Percentiles rank a stretch among this genome's conserved stretches.
Evolutionary conservation across 2,113 vertebrate genomes (phyloP).

Genomic region (Hydrochoerus hydrochaeris): DNA sequence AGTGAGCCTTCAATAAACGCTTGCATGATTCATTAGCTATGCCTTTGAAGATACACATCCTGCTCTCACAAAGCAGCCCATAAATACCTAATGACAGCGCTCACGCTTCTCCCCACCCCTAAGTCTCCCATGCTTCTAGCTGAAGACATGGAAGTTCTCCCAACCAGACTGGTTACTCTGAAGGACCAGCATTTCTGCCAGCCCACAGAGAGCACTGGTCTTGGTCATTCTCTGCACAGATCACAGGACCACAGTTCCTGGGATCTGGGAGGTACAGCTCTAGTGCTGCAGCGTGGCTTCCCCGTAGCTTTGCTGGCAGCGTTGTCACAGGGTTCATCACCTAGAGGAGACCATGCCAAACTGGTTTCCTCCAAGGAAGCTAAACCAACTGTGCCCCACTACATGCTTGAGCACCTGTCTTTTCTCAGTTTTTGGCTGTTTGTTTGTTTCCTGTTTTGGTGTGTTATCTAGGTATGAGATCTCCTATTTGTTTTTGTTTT

Average conservation of each 20-base stretch:
- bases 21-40: background rate
- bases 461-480: background rate
- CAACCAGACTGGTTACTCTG: background rate
- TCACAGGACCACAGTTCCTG: background rate
- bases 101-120: background rate
- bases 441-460: background rate
- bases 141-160: background rate
- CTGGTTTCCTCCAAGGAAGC: background rate
- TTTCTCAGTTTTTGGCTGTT: background rate
- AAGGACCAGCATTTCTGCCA: background rate
- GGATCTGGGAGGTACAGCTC: background rate
- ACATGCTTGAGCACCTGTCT: background rate
- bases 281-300: too few species aligned
- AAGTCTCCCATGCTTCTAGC: background rate
- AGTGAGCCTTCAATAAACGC: background rate
- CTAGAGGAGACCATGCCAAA: fast-evolving
- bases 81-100: background rate
- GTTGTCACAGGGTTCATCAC: background rate
- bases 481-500: background rate
- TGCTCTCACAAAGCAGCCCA: background rate
- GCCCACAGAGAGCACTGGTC: fast-evolving
- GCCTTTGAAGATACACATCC: background rate
- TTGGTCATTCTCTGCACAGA: background rate
- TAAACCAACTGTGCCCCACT: background rate
- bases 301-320: background rate